A percentile compares a stretch with the other conserved stretches of the same genome.
Evolutionary conservation across 1,140 invertebrate genomes (phyloP).

Genomic region (Harlomillsia oculata): DNA sequence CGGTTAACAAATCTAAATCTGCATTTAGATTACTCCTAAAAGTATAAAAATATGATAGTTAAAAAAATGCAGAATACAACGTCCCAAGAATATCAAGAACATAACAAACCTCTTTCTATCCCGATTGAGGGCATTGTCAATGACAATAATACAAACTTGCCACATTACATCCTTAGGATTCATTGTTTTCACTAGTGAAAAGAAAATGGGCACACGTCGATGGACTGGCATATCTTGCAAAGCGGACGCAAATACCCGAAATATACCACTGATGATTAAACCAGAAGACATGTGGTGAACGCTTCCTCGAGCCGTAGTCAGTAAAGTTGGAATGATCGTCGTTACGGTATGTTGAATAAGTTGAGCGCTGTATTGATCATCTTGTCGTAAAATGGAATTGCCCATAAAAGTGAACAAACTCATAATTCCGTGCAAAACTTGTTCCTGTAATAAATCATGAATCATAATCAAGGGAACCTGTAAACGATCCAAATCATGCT

Average conservation of each 20-base stretch:
- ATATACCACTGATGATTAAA: slow-evolving; percentile 47
- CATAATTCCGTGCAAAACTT: slow-evolving; percentile 83
- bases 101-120: slow-evolving; percentile 34
- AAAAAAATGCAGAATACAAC: slow-evolving; percentile 1
- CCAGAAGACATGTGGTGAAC: slow-evolving; percentile 1
- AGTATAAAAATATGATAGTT: not conserved
- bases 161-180: slow-evolving; percentile 61
- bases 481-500: no score
- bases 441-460: slow-evolving; percentile 44
- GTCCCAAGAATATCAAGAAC: slow-evolving; percentile 2
- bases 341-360: slow-evolving; percentile 83
- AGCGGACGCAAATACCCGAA: slow-evolving; percentile 82
- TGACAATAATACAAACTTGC: slow-evolving; percentile 41
- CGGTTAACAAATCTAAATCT: slow-evolving; percentile 27
- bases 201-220: slow-evolving; percentile 66
- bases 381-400: slow-evolving; percentile 74
- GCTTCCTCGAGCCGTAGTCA: slow-evolving; percentile 40
- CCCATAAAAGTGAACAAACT: slow-evolving; percentile 94
- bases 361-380: slow-evolving; percentile 88
- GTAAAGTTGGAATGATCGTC: slow-evolving; percentile 75
- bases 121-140: slow-evolving; percentile 31
- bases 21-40: slow-evolving; percentile 29
- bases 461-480: not conserved
- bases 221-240: slow-evolving; percentile 82
- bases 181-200: slow-evolving; percentile 63